Base-by-base conservation (phyloP, 2,797 vertebrate genomes). In the Aeoliscus strigatus region DNA sequence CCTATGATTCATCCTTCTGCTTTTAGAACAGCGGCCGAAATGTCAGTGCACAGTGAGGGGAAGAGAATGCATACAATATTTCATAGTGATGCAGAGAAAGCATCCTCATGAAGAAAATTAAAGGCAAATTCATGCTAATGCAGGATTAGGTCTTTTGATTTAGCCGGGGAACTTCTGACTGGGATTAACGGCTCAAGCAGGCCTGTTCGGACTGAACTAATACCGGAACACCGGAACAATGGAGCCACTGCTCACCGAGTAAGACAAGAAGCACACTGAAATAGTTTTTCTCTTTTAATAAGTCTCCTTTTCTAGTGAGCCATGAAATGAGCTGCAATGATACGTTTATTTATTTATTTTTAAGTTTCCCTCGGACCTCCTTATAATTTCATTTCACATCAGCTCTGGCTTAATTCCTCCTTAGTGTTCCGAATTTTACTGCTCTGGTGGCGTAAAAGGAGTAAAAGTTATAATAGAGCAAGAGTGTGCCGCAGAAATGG, bases 191-290 rank as follows among this genome's bases (percentile, higher is more conserved):
- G 70, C 63, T 70, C 62, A 73, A 56, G 66, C 73, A 61, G 66
- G 48, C 51, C 60, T 33, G 60, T 60, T 52, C 71, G 52, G 53
- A 63, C 66, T 74, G 68, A 70, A 75, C 60, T 76, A 77, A 79
- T 70, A 52, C 72, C 59, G 67, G 70, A 78, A 82, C 79, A 52
- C 72, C 59, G 67, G 70, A 78, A 82, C 79, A 83, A 84, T 68
- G 27, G 70, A 70, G 39, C 23, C 26, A 27, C 43, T 44, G 63
- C 65, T 64, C 58, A 70, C 62, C 73, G 64, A 67, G 54, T 54
- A 67, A 53, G 60, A 73, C 69, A 70, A 78, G 64, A 73, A 79
- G 77, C 52, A 45, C 54, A 64, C 60, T 27, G 2, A 77, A 83
- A 80, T 73, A 53, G 50, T 77, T 81, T 76, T 62, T 66, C 63